Evolutionary conservation across 2,797 vertebrate species (phyloP).

Genomic region (Gephyroberyx darwinii): DNA sequence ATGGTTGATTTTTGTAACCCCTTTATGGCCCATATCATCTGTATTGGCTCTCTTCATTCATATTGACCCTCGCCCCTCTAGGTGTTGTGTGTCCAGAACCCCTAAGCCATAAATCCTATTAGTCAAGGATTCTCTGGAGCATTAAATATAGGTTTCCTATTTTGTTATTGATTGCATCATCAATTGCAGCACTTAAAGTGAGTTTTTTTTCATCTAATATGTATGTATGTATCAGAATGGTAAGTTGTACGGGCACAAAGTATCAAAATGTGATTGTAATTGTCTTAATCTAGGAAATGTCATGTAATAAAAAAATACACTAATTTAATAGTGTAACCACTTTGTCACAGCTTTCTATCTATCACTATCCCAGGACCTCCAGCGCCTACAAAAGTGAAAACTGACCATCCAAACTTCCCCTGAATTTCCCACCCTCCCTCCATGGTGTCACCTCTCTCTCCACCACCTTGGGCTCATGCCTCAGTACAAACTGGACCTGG

Average conservation of each 20-base stretch:
- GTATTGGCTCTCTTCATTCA: constrained; percentile 69
- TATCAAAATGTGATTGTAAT: background rate
- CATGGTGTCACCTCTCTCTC: constrained; percentile 57
- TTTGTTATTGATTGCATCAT: constrained; percentile 64
- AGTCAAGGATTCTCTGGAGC: constrained; percentile 80
- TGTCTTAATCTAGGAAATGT: background rate
- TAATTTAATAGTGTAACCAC: background rate
- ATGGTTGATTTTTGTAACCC: background rate
- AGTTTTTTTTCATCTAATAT: constrained; percentile 2
- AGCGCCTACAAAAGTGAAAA: constrained; percentile 18
- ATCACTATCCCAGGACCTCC: background rate
- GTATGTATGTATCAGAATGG: too few species aligned
- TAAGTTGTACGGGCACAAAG: background rate
- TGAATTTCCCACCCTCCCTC: constrained; percentile 37
- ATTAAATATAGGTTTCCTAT: constrained; percentile 76
- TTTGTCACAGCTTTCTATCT: background rate
- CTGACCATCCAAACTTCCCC: constrained; percentile 12
- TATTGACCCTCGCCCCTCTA: constrained; percentile 78
- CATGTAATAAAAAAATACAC: background rate
- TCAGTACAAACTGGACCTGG: constrained; percentile 68
- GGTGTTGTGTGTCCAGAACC: constrained; percentile 79
- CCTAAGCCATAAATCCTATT: constrained; percentile 85
- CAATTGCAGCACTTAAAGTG: constrained; percentile 43
- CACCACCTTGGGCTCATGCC: constrained; percentile 65
- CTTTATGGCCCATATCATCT: constrained; percentile 21